phyloP scores from a whole-genome alignment of 2,888 invertebrate genomes.

The Phengaris arion region DNA sequence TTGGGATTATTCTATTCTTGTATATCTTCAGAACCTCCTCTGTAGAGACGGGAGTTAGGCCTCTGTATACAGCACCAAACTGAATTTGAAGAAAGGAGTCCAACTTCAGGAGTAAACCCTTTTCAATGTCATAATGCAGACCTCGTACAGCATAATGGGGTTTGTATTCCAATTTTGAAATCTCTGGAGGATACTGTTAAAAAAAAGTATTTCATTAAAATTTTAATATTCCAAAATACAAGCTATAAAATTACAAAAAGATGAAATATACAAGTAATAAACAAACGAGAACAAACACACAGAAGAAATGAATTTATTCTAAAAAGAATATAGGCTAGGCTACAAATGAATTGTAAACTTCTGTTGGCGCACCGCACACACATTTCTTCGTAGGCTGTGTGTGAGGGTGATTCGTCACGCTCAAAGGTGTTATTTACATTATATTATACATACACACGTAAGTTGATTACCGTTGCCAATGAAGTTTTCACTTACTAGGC shows the following conservation, averaged over 20 bases:
- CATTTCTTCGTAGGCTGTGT: too few relatives aligned
- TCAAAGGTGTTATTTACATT: too few relatives aligned
- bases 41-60: constrained; percentile 88
- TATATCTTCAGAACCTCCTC: constrained; percentile 92
- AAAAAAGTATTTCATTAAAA: constrained; percentile 31
- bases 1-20: constrained; percentile 91
- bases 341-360: too few relatives aligned
- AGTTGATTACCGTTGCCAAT: too few relatives aligned
- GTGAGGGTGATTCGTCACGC: too few relatives aligned
- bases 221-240: neutral
- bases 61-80: constrained; percentile 94
- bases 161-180: constrained; percentile 89
- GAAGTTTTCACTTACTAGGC: too few relatives aligned
- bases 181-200: constrained; percentile 92
- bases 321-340: too few relatives aligned
- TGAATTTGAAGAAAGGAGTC: constrained; percentile 98
- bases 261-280: neutral
- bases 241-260: too few relatives aligned
- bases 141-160: constrained; percentile 97
- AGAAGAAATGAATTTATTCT: too few relatives aligned
- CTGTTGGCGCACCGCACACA: too few relatives aligned
- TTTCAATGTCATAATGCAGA: constrained; percentile 98
- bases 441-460: too few relatives aligned
- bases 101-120: constrained; percentile 94
- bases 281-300: neutral